Percentiles rank a stretch among this genome's conserved stretches.
Conservation (phyloP, 2,888 invertebrate genomes). For the Orchesella flavescens region DNA sequence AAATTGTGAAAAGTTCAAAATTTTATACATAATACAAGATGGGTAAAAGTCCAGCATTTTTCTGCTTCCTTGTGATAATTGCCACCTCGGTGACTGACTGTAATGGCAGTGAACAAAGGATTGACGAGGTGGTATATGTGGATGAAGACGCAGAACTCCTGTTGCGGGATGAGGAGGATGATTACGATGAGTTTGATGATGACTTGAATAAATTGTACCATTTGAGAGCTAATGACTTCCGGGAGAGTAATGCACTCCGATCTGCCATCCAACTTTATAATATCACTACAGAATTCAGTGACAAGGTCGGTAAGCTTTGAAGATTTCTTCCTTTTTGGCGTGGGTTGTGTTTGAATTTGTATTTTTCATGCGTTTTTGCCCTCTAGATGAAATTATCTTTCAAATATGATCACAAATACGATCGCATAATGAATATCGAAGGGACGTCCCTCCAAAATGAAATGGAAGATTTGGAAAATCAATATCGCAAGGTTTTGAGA, state of each 20-base stretch:
- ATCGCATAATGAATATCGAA: conserved; percentile 11
- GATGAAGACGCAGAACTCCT: background rate
- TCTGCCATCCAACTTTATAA: conserved; percentile 18
- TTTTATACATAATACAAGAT: too few species aligned
- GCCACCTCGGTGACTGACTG: too few species aligned
- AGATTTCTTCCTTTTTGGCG: too few species aligned
- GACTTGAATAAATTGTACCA: background rate
- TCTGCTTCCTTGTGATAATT: too few species aligned
- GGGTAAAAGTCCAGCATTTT: too few species aligned
- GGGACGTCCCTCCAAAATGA: background rate
- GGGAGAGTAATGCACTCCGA: background rate
- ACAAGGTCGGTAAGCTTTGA: too few species aligned
- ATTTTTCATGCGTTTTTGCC: background rate
- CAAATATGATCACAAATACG: conserved; percentile 18
- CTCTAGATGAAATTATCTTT: conserved; percentile 8
- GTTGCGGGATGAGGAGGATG: background rate
- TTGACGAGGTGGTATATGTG: background rate
- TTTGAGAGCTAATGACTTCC: background rate
- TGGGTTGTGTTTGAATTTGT: too few species aligned
- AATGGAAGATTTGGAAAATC: conserved; percentile 19
- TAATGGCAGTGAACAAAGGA: too few species aligned
- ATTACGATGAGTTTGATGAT: background rate
- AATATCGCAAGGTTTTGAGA: background rate
- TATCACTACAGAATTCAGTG: conserved; percentile 1
- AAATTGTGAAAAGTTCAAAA: too few species aligned